Percentiles rank a stretch among this genome's conserved stretches.
Conservation (phyloP, 2,888 invertebrate genomes). For the Drosophila cracens region DNA sequence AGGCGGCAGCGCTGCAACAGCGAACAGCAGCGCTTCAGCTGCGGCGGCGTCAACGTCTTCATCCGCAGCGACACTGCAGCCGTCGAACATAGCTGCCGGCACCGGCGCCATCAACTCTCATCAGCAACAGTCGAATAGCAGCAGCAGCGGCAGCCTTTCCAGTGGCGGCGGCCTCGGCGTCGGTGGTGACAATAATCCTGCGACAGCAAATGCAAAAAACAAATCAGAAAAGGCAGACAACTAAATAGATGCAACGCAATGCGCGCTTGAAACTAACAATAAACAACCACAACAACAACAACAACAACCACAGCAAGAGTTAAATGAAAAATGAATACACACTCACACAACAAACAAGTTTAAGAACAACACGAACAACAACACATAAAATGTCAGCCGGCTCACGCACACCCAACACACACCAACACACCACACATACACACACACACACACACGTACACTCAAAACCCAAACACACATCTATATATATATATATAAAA, state of each 20-base stretch:
- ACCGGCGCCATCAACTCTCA: constrained; percentile 72
- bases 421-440: background rate
- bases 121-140: constrained; percentile 84
- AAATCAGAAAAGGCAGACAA: constrained; percentile 80
- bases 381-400: constrained; percentile 50
- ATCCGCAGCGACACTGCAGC: constrained; percentile 66
- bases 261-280: constrained; percentile 62
- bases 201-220: constrained; percentile 80
- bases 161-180: constrained; percentile 69
- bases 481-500: constrained; percentile 18
- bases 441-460: constrained; percentile 2
- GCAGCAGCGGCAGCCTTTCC: constrained; percentile 74
- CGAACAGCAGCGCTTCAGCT: constrained; percentile 56
- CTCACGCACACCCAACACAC: constrained; percentile 41
- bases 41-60: constrained; percentile 66
- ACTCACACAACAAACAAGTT: constrained; percentile 16
- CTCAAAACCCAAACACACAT: constrained; percentile 6
- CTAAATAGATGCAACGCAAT: constrained; percentile 71
- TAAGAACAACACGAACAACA: constrained; percentile 49
- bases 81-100: constrained; percentile 55
- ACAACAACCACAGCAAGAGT: constrained; percentile 26
- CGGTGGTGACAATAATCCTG: constrained; percentile 82
- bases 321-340: constrained; percentile 42
- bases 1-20: constrained; percentile 77
- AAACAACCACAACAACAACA: constrained; percentile 38